Percentiles rank a stretch among this genome's conserved stretches.
Evolutionary conservation across 2,888 invertebrate genomes (phyloP).

Genomic region (Drosophila neonasuta): DNA sequence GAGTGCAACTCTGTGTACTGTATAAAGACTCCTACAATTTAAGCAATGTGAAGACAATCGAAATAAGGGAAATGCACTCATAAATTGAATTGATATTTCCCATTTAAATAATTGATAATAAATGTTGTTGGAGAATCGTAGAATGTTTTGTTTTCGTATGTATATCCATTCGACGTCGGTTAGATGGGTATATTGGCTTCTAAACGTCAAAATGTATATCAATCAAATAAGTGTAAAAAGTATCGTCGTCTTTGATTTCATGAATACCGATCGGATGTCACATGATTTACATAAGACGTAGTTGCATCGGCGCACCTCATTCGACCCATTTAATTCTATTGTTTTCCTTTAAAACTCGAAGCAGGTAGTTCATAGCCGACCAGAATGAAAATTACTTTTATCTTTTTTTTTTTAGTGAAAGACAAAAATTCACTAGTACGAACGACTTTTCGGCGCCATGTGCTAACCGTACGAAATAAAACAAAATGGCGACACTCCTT

Average conservation of each 20-base stretch:
- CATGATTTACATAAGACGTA: neutral
- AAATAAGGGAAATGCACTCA: constrained; percentile 63
- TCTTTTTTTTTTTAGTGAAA: neutral
- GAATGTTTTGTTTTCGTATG: constrained; percentile 17
- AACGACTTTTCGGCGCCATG: constrained; percentile 78
- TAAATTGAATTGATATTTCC: constrained; percentile 54
- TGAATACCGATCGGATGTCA: neutral
- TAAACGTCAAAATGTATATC: neutral
- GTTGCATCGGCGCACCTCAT: neutral
- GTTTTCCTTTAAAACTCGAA: neutral
- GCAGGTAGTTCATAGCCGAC: neutral
- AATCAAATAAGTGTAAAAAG: too few species aligned
- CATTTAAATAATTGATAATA: constrained; percentile 23
- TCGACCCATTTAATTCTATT: neutral
- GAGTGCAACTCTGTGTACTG: constrained; percentile 67
- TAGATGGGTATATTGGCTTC: neutral
- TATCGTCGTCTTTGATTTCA: constrained; percentile 9
- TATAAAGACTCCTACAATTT: constrained; percentile 55
- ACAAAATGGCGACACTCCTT: constrained; percentile 55
- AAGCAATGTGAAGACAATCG: constrained; percentile 53
- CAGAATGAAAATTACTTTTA: neutral
- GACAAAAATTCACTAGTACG: constrained; percentile 61
- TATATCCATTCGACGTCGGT: too few species aligned
- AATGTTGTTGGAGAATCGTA: constrained; percentile 31
- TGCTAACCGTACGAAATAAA: constrained; percentile 63